phyloP scores from a whole-genome alignment of 2,113 vertebrate species.

The Rostratula benghalensis region DNA sequence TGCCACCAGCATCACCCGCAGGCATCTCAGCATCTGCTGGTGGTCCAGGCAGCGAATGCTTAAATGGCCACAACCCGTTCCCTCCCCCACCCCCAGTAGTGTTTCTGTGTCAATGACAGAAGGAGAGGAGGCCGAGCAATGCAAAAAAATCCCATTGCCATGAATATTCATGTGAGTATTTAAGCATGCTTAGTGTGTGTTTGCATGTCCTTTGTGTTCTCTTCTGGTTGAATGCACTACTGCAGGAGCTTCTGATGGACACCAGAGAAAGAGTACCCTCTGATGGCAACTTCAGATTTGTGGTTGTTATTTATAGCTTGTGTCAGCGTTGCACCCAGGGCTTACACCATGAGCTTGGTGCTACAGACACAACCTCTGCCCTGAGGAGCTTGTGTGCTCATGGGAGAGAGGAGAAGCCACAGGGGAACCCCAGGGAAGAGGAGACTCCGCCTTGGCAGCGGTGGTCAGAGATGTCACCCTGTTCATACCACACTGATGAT shows the following conservation, averaged over 20 bases:
- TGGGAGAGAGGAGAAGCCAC: background rate
- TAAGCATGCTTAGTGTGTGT: background rate
- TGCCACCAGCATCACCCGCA: background rate
- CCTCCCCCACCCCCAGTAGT: too few species aligned
- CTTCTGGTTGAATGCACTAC: background rate
- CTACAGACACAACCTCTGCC: background rate
- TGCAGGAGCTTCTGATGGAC: background rate
- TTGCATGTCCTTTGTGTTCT: background rate
- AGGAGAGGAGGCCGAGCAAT: background rate
- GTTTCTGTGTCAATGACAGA: background rate
- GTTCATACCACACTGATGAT: background rate
- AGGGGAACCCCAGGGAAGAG: background rate
- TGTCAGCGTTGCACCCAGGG: background rate
- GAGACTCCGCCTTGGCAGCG: background rate
- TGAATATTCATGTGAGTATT: constrained; percentile 12
- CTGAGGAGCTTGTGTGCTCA: rapidly evolving
- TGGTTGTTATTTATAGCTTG: background rate
- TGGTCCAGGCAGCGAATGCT: background rate
- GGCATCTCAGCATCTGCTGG: background rate
- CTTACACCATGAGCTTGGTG: background rate
- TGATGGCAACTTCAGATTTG: background rate
- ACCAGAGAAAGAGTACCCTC: background rate
- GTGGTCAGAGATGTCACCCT: background rate
- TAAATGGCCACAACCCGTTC: background rate
- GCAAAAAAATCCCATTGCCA: background rate